These are phyloP conservation scores for Mesitornis unicolor DNA, from an alignment of 2,113 vertebrate species.

Conservation along the genomic window DNA sequence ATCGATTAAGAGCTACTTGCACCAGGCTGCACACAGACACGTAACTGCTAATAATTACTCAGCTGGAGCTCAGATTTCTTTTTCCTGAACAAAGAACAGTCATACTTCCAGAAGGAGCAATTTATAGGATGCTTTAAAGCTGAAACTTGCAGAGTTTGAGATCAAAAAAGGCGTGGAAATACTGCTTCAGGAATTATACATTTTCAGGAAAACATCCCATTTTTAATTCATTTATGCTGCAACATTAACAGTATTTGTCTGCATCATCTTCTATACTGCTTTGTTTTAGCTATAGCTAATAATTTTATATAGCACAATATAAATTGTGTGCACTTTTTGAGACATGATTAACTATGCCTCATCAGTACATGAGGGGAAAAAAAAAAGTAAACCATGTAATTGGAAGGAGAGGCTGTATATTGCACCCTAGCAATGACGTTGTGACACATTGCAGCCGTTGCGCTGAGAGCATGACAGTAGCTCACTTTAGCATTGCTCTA, in stretches of 20 bases:
- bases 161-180: not conserved
- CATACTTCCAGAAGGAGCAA: not conserved
- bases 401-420: not conserved
- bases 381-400: not conserved
- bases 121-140: not conserved
- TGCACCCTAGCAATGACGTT: not conserved
- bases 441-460: not conserved
- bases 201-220: not conserved
- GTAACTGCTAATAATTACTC: constrained; percentile 12
- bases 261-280: not conserved
- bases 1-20: not conserved
- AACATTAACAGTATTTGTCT: not conserved
- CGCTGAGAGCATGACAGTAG: not conserved
- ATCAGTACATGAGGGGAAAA: not conserved
- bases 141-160: not conserved
- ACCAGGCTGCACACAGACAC: not conserved
- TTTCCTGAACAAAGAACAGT: constrained; percentile 3
- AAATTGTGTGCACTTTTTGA: not conserved
- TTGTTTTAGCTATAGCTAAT: constrained; percentile 10
- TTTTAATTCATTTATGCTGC: not conserved
- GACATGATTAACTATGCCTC: not conserved
- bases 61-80: constrained; percentile 11
- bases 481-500: not conserved
- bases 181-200: not conserved
- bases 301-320: not conserved